These are phyloP conservation scores for Silurus meridionalis DNA, from an alignment of 2,113 vertebrate genomes.

Conservation along the genomic window DNA sequence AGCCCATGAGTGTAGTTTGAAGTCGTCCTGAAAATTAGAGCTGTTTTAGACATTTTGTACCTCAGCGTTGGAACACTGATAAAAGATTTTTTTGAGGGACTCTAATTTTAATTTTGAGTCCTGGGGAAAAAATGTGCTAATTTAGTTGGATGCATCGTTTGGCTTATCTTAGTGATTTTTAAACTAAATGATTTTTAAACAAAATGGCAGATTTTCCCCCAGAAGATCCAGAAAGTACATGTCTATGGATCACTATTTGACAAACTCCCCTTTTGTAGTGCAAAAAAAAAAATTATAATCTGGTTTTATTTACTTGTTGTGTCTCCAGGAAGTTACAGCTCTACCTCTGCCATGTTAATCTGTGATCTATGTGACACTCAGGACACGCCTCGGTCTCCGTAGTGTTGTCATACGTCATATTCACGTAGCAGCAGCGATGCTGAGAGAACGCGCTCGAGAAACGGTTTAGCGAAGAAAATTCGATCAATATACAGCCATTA, in stretches of 20 bases:
- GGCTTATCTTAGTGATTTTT: neutral
- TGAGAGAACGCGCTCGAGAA: no score
- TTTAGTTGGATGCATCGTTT: neutral
- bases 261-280: no score
- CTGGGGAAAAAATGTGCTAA: neutral
- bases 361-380: no score
- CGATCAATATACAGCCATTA: no score
- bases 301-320: no score
- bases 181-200: neutral
- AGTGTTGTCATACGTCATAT: no score
- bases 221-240: neutral
- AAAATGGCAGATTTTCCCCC: neutral
- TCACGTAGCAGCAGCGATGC: no score
- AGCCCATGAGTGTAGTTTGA: conserved; percentile 41
- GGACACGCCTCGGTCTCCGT: no score
- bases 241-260: neutral
- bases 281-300: no score
- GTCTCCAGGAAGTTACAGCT: no score
- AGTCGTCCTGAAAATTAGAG: neutral
- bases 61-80: neutral
- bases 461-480: no score
- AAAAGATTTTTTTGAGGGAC: neutral
- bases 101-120: neutral
- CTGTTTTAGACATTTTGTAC: neutral
- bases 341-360: no score